phyloP scores from a whole-genome alignment of 2,113 vertebrate species.

The Leiothrix lutea region DNA sequence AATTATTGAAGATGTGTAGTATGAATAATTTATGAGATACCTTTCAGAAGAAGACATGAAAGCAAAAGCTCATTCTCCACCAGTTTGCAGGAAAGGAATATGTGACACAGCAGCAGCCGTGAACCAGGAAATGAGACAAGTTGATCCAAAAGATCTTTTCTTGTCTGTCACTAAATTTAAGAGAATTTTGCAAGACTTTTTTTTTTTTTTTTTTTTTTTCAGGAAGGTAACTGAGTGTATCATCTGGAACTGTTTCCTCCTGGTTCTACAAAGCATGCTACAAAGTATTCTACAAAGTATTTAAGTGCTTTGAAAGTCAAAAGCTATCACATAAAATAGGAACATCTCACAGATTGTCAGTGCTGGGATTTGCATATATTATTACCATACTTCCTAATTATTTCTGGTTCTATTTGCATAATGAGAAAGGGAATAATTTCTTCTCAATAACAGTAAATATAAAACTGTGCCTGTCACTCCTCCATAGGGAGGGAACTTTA shows the following conservation, averaged over 20 bases:
- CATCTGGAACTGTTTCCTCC: neutral
- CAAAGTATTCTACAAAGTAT: no score
- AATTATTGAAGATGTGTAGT: neutral
- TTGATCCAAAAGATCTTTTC: neutral
- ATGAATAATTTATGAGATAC: neutral
- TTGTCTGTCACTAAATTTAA: neutral
- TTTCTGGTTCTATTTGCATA: slow-evolving; percentile 7
- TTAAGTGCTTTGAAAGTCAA: neutral
- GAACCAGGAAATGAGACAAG: neutral
- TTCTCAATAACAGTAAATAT: slow-evolving; percentile 9
- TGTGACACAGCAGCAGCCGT: neutral
- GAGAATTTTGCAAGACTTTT: neutral
- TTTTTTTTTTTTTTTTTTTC: neutral
- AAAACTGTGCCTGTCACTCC: neutral
- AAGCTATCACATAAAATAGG: neutral
- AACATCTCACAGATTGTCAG: neutral
- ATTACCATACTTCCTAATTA: slow-evolving; percentile 46
- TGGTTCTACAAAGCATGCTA: neutral
- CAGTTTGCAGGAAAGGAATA: neutral
- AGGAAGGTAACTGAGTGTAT: neutral
- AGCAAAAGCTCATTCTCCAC: neutral
- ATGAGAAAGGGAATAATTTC: neutral
- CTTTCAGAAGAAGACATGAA: neutral
- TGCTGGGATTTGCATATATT: neutral
- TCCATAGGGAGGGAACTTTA: neutral